A percentile compares a stretch with the other conserved stretches of the same genome.
Conservation (phyloP, 2,888 invertebrate species). For the Heliconius sara region DNA sequence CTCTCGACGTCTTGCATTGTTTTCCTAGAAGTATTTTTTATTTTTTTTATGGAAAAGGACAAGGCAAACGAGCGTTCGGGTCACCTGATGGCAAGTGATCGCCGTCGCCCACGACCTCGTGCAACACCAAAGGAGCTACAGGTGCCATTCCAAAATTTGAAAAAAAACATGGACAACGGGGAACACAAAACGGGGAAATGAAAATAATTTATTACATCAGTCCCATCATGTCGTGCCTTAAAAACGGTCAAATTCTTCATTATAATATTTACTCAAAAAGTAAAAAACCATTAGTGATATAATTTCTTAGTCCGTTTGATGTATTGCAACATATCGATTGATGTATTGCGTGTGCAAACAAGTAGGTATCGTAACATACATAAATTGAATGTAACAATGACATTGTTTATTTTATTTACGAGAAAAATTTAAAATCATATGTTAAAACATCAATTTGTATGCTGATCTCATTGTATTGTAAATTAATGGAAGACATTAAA, state of each 20-base stretch:
- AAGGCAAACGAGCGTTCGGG: no score
- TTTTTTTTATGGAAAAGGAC: no score
- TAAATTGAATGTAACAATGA: background rate
- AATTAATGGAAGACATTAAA: constrained; percentile 7
- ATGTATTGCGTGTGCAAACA: constrained; percentile 11
- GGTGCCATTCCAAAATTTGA: no score
- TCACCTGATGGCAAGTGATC: no score
- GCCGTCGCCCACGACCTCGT: no score
- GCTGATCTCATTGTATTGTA: constrained; percentile 3
- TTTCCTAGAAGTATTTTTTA: no score
- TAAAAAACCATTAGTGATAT: constrained; percentile 25
- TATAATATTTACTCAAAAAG: background rate
- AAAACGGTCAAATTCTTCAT: background rate
- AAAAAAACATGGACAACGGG: no score
- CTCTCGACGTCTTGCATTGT: no score
- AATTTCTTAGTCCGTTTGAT: constrained; percentile 21
- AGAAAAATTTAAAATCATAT: constrained; percentile 26
- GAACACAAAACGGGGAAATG: no score
- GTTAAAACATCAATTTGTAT: constrained; percentile 12
- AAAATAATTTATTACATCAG: no score
- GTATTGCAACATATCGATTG: constrained; percentile 3
- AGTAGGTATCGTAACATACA: constrained; percentile 4
- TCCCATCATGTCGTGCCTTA: no score
- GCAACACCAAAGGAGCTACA: no score
- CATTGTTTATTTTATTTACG: constrained; percentile 18